phyloP scores from a whole-genome alignment of 2,888 invertebrate genomes.

The Apotomis capreana region DNA sequence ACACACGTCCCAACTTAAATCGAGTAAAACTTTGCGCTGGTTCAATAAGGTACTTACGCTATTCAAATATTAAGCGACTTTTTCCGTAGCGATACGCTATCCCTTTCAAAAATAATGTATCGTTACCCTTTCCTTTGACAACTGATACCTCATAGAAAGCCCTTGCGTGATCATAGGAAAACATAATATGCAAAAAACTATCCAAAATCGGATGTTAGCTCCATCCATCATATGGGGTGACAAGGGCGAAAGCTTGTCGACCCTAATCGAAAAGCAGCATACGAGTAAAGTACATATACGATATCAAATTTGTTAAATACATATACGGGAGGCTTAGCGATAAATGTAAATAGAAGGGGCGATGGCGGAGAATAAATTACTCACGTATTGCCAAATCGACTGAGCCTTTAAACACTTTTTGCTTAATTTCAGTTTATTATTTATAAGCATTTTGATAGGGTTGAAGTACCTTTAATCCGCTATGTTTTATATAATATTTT shows the following conservation, averaged over 20 bases:
- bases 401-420: background rate
- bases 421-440: background rate
- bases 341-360: conserved; percentile 27
- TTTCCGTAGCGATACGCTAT: conserved; percentile 16
- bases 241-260: conserved; percentile 77
- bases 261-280: conserved; percentile 72
- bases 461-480: background rate
- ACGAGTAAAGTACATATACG: conserved; percentile 28
- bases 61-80: conserved; percentile 13
- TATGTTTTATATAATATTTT: background rate
- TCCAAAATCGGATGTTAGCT: conserved; percentile 73
- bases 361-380: conserved; percentile 19
- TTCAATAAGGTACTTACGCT: background rate
- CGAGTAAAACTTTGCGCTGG: background rate
- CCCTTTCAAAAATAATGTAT: conserved; percentile 31
- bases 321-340: conserved; percentile 28
- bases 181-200: conserved; percentile 71
- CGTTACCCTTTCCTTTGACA: conserved; percentile 43
- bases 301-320: conserved; percentile 40
- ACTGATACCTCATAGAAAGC: conserved; percentile 51
- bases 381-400: conserved; percentile 13
- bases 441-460: background rate
- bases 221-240: conserved; percentile 76
- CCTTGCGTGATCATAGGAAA: conserved; percentile 55
- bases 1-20: background rate